Base-by-base conservation (phyloP, 2,113 vertebrate species). In the Hystrix cristata region DNA sequence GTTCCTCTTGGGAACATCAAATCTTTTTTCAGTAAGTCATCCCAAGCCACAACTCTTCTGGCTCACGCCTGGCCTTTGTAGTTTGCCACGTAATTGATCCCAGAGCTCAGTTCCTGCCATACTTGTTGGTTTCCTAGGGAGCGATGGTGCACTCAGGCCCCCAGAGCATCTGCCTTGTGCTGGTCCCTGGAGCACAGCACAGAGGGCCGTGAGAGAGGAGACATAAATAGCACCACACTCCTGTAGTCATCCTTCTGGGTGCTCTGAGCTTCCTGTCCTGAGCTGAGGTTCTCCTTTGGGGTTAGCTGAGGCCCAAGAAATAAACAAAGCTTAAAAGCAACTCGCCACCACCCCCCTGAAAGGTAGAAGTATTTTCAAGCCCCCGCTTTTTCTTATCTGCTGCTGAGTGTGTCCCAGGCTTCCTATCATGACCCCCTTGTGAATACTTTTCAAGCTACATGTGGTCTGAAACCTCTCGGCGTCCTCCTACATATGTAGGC, bases 221-320 rank as follows among this genome's bases (percentile, higher is more conserved):
- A 90, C 71, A 93, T 59, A 97, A 97, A 98, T 97, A 97, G 94
- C 60, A 21, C 46, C 69, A 72, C 4, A 43, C 46, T 48, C 23
- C 94, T 90, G 31, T 23, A 90, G 87, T 91, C 92, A 87, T 94
- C 92, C 97, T 97, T 97, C 87, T 60, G 92, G 94, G 94, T 82
- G 51, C 84, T 95, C 95, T 95, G 80, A 60, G 95, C 94, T 98
- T 98, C 97, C 98, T 98, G 95, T 98, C 94, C 84, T 96, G 81
- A 72, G 97, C 94, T 93, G 82, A 81, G 14, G 13, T 94, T 92
- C 96, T 93, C 97, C 94, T 97, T 46, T 87, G 90, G 83, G 95
- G 55, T 85, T 85, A 82, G 64, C 95, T 23, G 38, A 90, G 90
- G 86, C 95, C 53, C 0, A 12, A 93, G 92, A 97, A 78, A 88